A percentile compares a stretch with the other conserved stretches of the same genome.
Evolutionary conservation across 2,113 vertebrate species (phyloP).

Genomic region (Xiphophorus maculatus): DNA sequence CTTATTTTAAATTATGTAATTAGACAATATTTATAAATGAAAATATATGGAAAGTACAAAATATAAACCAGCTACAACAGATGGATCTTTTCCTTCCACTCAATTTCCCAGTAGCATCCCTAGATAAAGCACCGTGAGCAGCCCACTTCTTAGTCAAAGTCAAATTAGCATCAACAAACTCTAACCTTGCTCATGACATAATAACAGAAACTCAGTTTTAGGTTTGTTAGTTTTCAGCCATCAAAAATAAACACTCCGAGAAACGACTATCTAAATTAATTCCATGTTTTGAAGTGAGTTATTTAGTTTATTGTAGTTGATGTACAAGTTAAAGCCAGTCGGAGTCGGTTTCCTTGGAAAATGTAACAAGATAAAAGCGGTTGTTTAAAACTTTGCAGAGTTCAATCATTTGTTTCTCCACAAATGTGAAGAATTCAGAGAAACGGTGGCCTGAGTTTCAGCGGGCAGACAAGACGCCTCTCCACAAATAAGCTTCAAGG

Average conservation of each 20-base stretch:
- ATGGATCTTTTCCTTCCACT: not conserved
- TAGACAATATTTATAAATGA: no score
- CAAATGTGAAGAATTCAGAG: not conserved
- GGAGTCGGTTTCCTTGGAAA: not conserved
- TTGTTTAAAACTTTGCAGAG: not conserved
- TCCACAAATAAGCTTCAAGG: not conserved
- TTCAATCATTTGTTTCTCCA: not conserved
- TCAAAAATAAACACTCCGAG: not conserved
- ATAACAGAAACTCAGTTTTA: not conserved
- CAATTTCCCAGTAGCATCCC: not conserved
- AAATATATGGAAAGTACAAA: no score
- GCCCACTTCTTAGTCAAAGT: not conserved
- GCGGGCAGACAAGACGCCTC: not conserved
- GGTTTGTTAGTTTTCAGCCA: not conserved
- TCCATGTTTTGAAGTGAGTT: not conserved
- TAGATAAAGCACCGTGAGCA: not conserved
- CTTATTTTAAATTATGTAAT: no score
- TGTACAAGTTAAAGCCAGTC: not conserved
- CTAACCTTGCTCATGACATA: no score
- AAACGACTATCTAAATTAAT: not conserved
- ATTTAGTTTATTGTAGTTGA: not conserved
- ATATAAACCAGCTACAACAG: no score
- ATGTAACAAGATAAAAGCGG: not conserved
- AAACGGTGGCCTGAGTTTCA: slow-evolving; percentile 7
- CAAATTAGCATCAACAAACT: not conserved